phyloP scores from a whole-genome alignment of 1,140 invertebrate genomes.

The Wasmannia auropunctata region DNA sequence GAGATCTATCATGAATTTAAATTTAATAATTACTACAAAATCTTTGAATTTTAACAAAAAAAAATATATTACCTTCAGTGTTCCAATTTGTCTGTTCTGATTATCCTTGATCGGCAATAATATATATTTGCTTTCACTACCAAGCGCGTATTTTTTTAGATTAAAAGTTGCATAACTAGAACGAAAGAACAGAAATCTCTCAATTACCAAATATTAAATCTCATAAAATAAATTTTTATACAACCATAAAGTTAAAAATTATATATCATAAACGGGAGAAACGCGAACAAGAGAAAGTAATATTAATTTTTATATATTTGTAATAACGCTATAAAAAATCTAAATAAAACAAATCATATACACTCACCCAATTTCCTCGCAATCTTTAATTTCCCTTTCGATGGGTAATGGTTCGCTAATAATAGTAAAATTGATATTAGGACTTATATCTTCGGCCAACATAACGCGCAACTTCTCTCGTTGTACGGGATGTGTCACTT shows the following conservation, averaged over 20 bases:
- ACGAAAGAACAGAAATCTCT: neutral
- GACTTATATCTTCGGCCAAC: conserved; percentile 70
- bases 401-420: conserved; percentile 78
- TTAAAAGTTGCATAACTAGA: conserved; percentile 77
- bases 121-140: conserved; percentile 54
- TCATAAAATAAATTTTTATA: neutral
- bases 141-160: conserved; percentile 76
- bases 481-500: conserved; percentile 66
- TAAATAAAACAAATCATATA: neutral
- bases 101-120: conserved; percentile 68
- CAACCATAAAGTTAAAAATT: conserved; percentile 7
- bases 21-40: conserved; percentile 32
- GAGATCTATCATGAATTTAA: conserved; percentile 66
- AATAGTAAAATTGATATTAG: conserved; percentile 78
- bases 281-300: neutral
- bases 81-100: conserved; percentile 71
- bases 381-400: conserved; percentile 75
- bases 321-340: neutral
- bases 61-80: conserved; percentile 72
- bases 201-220: neutral
- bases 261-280: neutral
- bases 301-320: neutral
- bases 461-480: conserved; percentile 73
- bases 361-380: conserved; percentile 79
- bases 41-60: neutral